Base-by-base conservation (phyloP, 2,797 vertebrate genomes). In the Hippopotamyrus pictus region DNA sequence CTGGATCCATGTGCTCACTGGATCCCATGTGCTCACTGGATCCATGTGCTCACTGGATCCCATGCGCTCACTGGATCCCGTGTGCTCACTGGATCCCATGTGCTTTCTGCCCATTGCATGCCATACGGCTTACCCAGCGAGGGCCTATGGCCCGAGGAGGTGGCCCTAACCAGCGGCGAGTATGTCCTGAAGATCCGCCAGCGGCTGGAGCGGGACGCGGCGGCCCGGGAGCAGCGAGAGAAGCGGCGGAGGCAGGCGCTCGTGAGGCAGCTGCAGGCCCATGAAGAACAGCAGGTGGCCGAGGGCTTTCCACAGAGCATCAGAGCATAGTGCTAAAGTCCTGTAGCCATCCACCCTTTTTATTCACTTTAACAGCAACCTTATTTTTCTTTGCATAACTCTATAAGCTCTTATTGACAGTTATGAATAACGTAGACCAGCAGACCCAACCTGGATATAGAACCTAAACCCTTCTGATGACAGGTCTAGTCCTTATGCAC, bases 131-230 rank as follows among this genome's bases (percentile, higher is more conserved):
- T 73, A 12, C 87, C 25, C 87, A 92, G 89, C 91, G 44, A 89
- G 90, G 3, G 51, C 22, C 46, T 86, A 5, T 37, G 57, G 73
- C 65, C 88, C n/a, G n/a, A 44, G 91, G 37, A 65, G n/a, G 54
- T 88, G 86, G 86, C 96, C 83, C 96, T 97, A 85, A 96, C 97
- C 76, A 97, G 95, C 92, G 95, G 93, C 88, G 96, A 97, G 1
- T 98, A 98, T 91, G 94, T 98, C 85, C 95, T 94, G 87, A 97
- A 95, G 92, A 97, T 99, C 92, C 95, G 94, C 82, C 91, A 97
- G 44, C 95, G 94, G 87, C 91, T 97, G 44, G 94, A 97, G 91
- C 97, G 98, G 92, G 96, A 97, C 84, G 92, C 85, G 0, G 54
- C 92, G 0, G 94, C 96, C 2, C 94, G 95, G 5, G 96, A 98